Base-by-base conservation (phyloP, 2,797 vertebrate genomes). In the Selene dorsalis region DNA sequence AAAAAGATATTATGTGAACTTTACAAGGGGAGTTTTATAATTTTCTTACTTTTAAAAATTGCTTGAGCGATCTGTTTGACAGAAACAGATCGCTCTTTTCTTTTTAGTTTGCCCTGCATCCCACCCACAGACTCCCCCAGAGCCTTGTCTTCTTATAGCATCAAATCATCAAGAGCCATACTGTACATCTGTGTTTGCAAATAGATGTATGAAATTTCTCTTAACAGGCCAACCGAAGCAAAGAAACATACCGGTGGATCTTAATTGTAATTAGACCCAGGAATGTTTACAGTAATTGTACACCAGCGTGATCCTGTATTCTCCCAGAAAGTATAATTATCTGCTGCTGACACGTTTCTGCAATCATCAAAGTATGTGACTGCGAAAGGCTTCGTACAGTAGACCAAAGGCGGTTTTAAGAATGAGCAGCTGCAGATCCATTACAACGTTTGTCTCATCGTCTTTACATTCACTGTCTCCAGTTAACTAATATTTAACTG, bases 241-340 rank as follows among this genome's bases (percentile, higher is more conserved):
- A 24, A 0, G 6, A 39, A 4, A 6, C 26, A 24, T 14, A 72
- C 32, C 66, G 8, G 24, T 45, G 74, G 39, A 68, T 57, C 73
- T 73, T 59, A 28, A 20, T 67, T 58, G 67, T 77, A 68, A 82
- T 86, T 68, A 78, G 22, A 4, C 60, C 41, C 67, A 73, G 73
- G 39, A 45, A 60, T 77, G 81, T 84, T 82, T 80, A 56, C 75
- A 61, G 48, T 80, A 73, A 85, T 87, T 80, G 70, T 50, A 73
- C 73, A 39, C 24, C 69, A 57, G 24, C 10, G 0, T n/a, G 41
- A 64, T 80, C 35, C 58, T 58, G 18, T 67, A 58, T 68, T 64
- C 65, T 76, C 39, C 69, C 61, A 75, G 55, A 71, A 64, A 70
- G 20, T 50, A 39, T 30, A 69, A 67, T 80, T 75, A 78, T 67